phyloP scores from a whole-genome alignment of 2,113 vertebrate species.

The Notothenia coriiceps region DNA sequence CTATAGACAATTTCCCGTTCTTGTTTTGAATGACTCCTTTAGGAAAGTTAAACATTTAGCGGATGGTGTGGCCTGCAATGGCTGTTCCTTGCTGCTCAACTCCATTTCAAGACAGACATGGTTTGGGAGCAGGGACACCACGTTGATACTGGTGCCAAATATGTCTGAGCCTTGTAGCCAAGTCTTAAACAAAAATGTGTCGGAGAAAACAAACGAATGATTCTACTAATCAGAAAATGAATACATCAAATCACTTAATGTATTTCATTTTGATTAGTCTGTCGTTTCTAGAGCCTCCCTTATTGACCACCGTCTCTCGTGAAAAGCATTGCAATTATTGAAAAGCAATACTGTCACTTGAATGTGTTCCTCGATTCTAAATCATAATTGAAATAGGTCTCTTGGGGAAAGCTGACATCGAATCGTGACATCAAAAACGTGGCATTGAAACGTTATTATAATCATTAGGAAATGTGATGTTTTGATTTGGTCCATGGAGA shows the following conservation, averaged over 20 bases:
- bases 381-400: constrained; percentile 60
- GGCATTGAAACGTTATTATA: constrained; percentile 38
- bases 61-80: constrained; percentile 74
- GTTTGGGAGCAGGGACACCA: constrained; percentile 53
- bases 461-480: constrained; percentile 48
- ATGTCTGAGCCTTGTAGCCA: constrained; percentile 20
- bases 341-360: constrained; percentile 59
- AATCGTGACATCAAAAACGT: constrained; percentile 9
- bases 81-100: constrained; percentile 66
- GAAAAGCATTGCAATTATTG: constrained; percentile 51
- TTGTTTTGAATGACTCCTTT: constrained; percentile 86
- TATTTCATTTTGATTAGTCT: constrained; percentile 14
- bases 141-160: constrained; percentile 55
- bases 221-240: not conserved
- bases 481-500: constrained; percentile 38
- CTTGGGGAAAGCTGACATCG: constrained; percentile 36
- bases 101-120: constrained; percentile 70
- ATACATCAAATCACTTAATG: constrained; percentile 20
- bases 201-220: constrained; percentile 1
- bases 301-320: constrained; percentile 40
- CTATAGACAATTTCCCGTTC: constrained; percentile 85
- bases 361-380: constrained; percentile 48
- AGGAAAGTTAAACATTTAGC: constrained; percentile 85
- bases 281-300: constrained; percentile 19
- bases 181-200: constrained; percentile 36